Percentiles rank a stretch among this genome's conserved stretches.
These are phyloP conservation scores for Anthonomus grandis DNA, from an alignment of 1,140 invertebrate species.

Conservation along the genomic window DNA sequence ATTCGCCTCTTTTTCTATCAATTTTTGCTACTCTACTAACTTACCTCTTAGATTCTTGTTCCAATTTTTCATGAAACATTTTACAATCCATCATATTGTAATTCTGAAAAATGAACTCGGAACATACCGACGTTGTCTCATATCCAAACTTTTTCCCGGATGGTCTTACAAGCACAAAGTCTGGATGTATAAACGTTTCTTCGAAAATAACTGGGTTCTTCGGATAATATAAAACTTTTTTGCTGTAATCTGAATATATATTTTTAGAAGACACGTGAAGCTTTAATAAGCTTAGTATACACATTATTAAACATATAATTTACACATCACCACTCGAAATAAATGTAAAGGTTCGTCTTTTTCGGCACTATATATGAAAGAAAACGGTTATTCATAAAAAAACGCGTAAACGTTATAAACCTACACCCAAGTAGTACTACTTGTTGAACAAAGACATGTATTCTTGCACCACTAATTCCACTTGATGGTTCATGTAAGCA, in stretches of 20 bases:
- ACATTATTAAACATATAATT: too few species aligned
- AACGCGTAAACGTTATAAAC: too few species aligned
- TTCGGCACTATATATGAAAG: too few species aligned
- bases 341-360: too few species aligned
- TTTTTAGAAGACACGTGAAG: slow-evolving; percentile 15
- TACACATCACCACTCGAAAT: too few species aligned
- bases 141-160: not conserved
- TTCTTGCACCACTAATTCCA: too few species aligned
- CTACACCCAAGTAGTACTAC: too few species aligned
- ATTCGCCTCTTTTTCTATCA: too few species aligned
- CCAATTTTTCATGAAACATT: slow-evolving; percentile 11
- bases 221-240: slow-evolving; percentile 9
- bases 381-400: too few species aligned
- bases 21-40: too few species aligned
- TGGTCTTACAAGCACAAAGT: slow-evolving; percentile 7
- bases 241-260: not conserved
- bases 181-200: not conserved
- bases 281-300: slow-evolving; percentile 17
- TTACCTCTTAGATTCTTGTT: slow-evolving; percentile 16
- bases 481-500: too few species aligned
- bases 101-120: slow-evolving; percentile 14
- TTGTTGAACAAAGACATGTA: too few species aligned
- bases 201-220: slow-evolving; percentile 15
- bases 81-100: slow-evolving; percentile 15
- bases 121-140: slow-evolving; percentile 7